Evolutionary conservation across 2,113 vertebrate genomes (phyloP).

Genomic region (Xiphophorus couchianus): DNA sequence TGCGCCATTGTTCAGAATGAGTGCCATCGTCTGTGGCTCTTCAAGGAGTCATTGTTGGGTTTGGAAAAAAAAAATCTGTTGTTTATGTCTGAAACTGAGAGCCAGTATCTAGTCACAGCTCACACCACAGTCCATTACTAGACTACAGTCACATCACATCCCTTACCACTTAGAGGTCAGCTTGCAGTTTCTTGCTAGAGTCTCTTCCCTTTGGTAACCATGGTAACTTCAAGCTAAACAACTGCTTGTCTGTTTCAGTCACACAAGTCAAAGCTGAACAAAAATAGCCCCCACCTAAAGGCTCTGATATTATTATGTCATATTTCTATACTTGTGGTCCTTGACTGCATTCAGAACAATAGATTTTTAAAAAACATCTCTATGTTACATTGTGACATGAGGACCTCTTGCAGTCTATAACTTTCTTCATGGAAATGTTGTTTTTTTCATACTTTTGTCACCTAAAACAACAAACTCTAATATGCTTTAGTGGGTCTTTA

Average conservation of each 20-base stretch:
- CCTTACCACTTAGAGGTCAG: conserved; percentile 51
- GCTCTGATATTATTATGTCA: background rate
- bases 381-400: conserved; percentile 24
- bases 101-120: conserved; percentile 36
- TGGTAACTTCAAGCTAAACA: conserved; percentile 17
- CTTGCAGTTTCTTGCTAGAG: conserved; percentile 7
- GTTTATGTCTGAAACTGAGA: conserved; percentile 47
- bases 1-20: conserved; percentile 19
- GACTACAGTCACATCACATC: conserved; percentile 47
- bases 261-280: conserved; percentile 21
- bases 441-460: background rate
- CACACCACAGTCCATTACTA: conserved; percentile 38
- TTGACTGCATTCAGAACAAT: background rate
- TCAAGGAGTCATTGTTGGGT: conserved; percentile 45
- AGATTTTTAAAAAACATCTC: background rate
- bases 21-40: background rate
- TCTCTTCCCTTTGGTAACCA: conserved; percentile 19
- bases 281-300: conserved; percentile 1
- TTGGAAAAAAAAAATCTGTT: conserved; percentile 37
- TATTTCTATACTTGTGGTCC: background rate
- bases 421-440: conserved; percentile 3
- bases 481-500: no score
- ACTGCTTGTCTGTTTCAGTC: conserved; percentile 1
- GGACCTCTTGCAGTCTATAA: background rate
- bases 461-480: background rate